Evolutionary conservation across 2,113 vertebrate genomes (phyloP).

Genomic region (Grantiella picta): DNA sequence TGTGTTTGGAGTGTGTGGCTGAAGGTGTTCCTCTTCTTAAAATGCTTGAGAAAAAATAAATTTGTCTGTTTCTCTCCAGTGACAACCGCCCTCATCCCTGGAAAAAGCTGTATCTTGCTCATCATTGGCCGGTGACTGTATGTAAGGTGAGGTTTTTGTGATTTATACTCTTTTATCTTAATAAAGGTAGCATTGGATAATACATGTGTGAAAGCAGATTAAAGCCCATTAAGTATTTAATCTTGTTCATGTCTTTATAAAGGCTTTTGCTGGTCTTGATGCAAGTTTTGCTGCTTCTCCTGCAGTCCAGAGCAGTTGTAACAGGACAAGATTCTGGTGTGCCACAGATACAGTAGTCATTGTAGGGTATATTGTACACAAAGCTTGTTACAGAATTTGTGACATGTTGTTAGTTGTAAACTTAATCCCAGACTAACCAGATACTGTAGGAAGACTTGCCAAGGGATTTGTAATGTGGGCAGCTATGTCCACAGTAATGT

Average conservation of each 20-base stretch:
- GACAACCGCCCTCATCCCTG: conserved; percentile 36
- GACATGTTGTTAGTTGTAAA: background rate
- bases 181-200: background rate
- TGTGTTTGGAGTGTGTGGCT: background rate
- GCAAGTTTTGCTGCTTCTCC: background rate
- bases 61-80: conserved; percentile 33
- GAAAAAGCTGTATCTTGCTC: conserved; percentile 73
- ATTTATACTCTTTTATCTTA: background rate
- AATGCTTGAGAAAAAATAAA: background rate
- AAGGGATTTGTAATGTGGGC: background rate
- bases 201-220: background rate
- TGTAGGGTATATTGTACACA: background rate
- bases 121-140: conserved; percentile 78
- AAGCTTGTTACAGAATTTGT: background rate
- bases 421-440: background rate
- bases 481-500: too few species aligned
- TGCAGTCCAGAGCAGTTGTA: background rate
- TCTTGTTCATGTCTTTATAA: background rate
- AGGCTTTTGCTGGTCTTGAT: background rate
- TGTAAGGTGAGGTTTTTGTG: conserved; percentile 69
- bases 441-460: background rate
- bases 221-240: background rate
- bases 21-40: background rate
- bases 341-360: background rate
- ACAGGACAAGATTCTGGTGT: background rate